Evolutionary conservation across 2,797 vertebrate species (phyloP), one percentile per base, ranked within the genome.

Genomic region (Cuculus canorus): DNA sequence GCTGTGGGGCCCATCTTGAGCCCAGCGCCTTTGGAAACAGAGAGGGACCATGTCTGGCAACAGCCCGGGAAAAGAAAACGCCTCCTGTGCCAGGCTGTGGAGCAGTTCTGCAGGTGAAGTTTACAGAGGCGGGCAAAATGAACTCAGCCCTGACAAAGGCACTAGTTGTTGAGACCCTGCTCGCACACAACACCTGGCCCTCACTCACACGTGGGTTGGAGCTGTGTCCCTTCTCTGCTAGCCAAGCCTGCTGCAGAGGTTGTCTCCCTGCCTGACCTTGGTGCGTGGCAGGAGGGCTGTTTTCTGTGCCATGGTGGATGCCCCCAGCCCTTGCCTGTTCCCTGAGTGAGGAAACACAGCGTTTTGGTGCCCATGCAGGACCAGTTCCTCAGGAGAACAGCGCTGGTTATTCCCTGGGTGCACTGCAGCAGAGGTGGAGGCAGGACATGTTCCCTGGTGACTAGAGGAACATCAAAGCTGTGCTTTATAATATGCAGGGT

Each of bases 141-240:
- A 64, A 22, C 22, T 1, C 8, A 64, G 27, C 27, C 41, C 52
- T 12, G 7, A 52, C 32, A 47, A 48, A 47, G 61, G 32, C 37
- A 6, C 3, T 0, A 1, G 24, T 7, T 13, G 13, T 6, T 22
- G 22, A 27, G 19, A 25, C 11, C 2, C 0, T 11, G n/a, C n/a
- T 24, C 1, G 0, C 33, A 10, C 28, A 4, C n/a, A 30, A 2
- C 13, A 28, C 64, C 30, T 19, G 18, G 17, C 18, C 45, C 25
- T 30, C 59, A 2, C 1, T 11, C 13, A 16, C 24, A 2, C 0
- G 10, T 5, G 3, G 9, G 18, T 39, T 17, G 48, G 33, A 12
- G 13, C 43, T 2, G 10, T 2, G 19, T 22, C 37, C 56, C 45
- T 45, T 33, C 27, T 59, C 33, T 48, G 65, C 27, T 37, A 14